phyloP scores from a whole-genome alignment of 2,888 invertebrate genomes.

The Drosophila nr. medialis region DNA sequence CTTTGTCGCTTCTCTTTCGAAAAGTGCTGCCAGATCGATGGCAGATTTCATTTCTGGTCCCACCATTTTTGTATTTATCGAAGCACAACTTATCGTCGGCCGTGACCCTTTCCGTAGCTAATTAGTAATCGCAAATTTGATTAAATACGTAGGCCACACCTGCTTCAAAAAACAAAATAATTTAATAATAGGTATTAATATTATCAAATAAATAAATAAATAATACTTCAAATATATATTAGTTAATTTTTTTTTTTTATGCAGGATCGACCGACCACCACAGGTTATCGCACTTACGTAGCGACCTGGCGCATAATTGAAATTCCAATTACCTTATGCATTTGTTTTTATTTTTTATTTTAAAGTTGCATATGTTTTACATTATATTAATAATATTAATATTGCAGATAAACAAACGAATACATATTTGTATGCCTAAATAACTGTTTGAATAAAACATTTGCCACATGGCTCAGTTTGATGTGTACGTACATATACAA shows the following conservation, averaged over 20 bases:
- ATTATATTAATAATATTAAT: constrained; percentile 79
- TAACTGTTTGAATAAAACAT: constrained; percentile 76
- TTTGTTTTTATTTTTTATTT: constrained; percentile 61
- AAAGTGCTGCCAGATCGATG: constrained; percentile 21
- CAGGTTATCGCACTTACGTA: neutral
- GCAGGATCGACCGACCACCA: constrained; percentile 12
- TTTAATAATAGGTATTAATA: neutral
- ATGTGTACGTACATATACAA: constrained; percentile 53
- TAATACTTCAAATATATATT: neutral
- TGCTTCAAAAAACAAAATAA: neutral
- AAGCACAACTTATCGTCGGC: neutral
- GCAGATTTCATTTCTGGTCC: neutral
- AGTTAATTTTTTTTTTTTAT: neutral
- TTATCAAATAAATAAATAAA: neutral
- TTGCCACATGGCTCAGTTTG: constrained; percentile 57
- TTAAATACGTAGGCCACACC: neutral
- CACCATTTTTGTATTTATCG: constrained; percentile 15
- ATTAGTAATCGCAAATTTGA: neutral
- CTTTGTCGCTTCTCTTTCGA: constrained; percentile 11
- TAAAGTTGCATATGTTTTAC: constrained; percentile 74
- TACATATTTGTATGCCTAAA: constrained; percentile 75
- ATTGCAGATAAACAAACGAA: constrained; percentile 80
- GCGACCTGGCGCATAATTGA: neutral
- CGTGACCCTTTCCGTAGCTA: neutral
- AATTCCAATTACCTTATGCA: constrained; percentile 19